phyloP scores from a whole-genome alignment of 2,888 invertebrate genomes.

The Temnothorax ravouxi region DNA sequence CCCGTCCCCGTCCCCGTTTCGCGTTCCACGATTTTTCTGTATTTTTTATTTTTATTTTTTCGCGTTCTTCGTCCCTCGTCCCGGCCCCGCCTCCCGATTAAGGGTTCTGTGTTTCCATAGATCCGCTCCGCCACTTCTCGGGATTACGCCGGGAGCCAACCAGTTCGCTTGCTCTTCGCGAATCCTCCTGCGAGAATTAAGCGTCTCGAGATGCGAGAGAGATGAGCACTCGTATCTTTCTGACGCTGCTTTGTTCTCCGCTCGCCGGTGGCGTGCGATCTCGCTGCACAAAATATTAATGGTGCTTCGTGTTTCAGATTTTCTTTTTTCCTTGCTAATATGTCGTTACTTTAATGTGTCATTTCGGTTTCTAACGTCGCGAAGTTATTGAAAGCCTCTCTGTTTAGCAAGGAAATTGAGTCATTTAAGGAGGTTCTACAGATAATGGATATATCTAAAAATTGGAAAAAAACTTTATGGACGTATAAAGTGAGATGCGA shows the following conservation, averaged over 20 bases:
- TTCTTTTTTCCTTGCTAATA: not conserved
- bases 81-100: not conserved
- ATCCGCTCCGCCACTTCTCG: slow-evolving; percentile 45
- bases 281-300: slow-evolving; percentile 34
- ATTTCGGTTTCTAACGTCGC: not conserved
- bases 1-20: not conserved
- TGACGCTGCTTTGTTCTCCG: slow-evolving; percentile 24
- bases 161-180: slow-evolving; percentile 25
- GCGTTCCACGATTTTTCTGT: slow-evolving; percentile 40
- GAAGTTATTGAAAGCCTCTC: not conserved
- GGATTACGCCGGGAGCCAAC: slow-evolving; percentile 31
- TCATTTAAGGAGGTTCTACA: no score
- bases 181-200: slow-evolving; percentile 36
- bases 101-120: slow-evolving; percentile 5
- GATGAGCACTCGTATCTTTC: slow-evolving; percentile 12
- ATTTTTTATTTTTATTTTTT: slow-evolving; percentile 29
- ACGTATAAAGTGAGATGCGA: no score
- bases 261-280: slow-evolving; percentile 16
- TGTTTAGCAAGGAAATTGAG: not conserved
- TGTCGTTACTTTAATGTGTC: not conserved
- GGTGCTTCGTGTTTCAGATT: not conserved
- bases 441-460: no score
- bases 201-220: slow-evolving; percentile 38
- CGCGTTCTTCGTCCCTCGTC: not conserved
- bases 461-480: no score